Evolutionary conservation across 2,113 vertebrate species (phyloP), one percentile per base, ranked within the genome.

Genomic region (Bubo scandiacus): DNA sequence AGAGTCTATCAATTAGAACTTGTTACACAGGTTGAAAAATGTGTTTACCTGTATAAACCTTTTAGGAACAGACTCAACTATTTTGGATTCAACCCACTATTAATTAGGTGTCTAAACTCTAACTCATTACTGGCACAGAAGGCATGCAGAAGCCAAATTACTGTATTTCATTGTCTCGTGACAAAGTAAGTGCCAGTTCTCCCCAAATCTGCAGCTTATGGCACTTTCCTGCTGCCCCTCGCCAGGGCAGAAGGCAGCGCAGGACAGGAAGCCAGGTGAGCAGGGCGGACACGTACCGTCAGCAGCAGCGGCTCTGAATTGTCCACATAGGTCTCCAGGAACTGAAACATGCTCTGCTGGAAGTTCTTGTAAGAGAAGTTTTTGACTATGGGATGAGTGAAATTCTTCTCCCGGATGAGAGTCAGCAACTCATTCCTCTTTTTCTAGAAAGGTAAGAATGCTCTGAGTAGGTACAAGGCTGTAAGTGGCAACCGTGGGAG

Each of bases 311-410:
- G 99, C 86, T 98, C 97, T 0, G 95, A 90, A 5, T 97, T 45
- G 1, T 97, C 93, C 91, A 98, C 75, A 7, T 99, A 97, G 51
- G 55, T 86, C 92, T 98, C 97, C 29, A 99, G 97, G 82, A 99
- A 99, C 21, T 97, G 87, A 52, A 99, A 94, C 96, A 99, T 98
- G 66, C 97, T 98, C 68, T 98, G 94, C 93, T 98, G 99, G 92
- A 99, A 99, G 27, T 71, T 93, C n/a, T 92, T 93, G 11, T 99
- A 99, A 23, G 98, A 98, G 38, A 98, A 97, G 81, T 97, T 98
- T 55, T 98, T 96, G 49, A 99, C 97, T 25, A 98, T 32, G 2
- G 98, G 97, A 61, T 99, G 99, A 5, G 73, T 74, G 26, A 82
- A 81, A 14, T 98, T 98, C 94, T 97, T 98, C 83, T 98, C 96